Evolutionary conservation across 92 coral and sea anemone genomes (phyloP).

Genomic region (Siderastrea siderea): DNA sequence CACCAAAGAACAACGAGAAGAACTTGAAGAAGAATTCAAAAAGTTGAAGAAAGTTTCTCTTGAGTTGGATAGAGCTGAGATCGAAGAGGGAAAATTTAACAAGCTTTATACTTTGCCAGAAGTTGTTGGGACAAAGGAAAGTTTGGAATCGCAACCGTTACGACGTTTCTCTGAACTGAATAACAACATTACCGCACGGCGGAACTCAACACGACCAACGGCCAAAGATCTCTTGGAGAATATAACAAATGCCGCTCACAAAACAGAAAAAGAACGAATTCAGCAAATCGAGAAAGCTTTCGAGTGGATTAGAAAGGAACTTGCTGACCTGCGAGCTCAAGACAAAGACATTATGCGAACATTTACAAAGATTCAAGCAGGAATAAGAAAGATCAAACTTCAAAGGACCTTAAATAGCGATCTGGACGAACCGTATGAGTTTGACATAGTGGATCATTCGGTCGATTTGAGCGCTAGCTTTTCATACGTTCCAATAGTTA

Average conservation of each 20-base stretch:
- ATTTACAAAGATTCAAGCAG: constrained; percentile 90
- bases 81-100: constrained; percentile 5
- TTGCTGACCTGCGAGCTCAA: constrained; percentile 87
- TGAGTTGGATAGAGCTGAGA: constrained; percentile 34
- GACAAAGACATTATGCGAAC: constrained; percentile 92
- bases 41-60: constrained; percentile 46
- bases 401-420: constrained; percentile 57
- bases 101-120: constrained; percentile 2
- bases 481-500: constrained; percentile 39
- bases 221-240: constrained; percentile 73
- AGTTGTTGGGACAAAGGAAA: not conserved
- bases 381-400: constrained; percentile 86
- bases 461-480: constrained; percentile 35
- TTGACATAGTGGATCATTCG: constrained; percentile 16
- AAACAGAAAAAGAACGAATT: constrained; percentile 80
- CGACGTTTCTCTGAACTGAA: constrained; percentile 36
- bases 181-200: not conserved
- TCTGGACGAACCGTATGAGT: constrained; percentile 48
- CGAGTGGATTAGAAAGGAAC: constrained; percentile 87
- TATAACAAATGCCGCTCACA: constrained; percentile 65
- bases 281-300: constrained; percentile 83
- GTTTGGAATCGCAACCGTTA: constrained; percentile 16
- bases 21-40: constrained; percentile 32
- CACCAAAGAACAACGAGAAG: constrained; percentile 27
- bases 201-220: constrained; percentile 34